Percentiles rank a stretch among this genome's conserved stretches.
phyloP scores from a whole-genome alignment of 2,888 invertebrate species.

The Bellardia pandia region DNA sequence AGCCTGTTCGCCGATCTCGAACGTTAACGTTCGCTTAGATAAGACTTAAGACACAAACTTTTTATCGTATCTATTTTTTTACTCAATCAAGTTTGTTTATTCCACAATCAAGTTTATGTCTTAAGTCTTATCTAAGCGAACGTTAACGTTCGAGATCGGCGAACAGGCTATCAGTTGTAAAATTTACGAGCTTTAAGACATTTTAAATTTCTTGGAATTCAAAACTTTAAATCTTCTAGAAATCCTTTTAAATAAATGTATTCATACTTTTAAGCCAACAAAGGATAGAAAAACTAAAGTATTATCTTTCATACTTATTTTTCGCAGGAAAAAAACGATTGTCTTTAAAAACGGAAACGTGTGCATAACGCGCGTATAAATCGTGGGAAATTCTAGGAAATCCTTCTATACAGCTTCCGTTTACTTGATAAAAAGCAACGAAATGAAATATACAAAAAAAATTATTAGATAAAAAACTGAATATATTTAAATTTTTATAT shows the following conservation, averaged over 20 bases:
- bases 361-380: slow-evolving; percentile 66
- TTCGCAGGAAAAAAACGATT: neutral
- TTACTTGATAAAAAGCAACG: slow-evolving; percentile 53
- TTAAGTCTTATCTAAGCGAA: too few relatives aligned
- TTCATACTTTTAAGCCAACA: slow-evolving; percentile 13
- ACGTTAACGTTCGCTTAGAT: too few relatives aligned
- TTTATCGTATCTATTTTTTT: too few relatives aligned
- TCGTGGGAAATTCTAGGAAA: slow-evolving; percentile 76
- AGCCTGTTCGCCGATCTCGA: too few relatives aligned
- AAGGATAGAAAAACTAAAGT: slow-evolving; percentile 6
- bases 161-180: too few relatives aligned
- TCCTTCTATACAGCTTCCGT: slow-evolving; percentile 73
- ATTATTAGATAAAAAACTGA: slow-evolving; percentile 43
- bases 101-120: too few relatives aligned
- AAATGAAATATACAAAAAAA: slow-evolving; percentile 4
- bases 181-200: too few relatives aligned
- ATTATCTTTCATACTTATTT: slow-evolving; percentile 47
- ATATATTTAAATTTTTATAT: slow-evolving; percentile 35
- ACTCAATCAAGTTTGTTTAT: too few relatives aligned
- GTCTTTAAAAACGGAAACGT: slow-evolving; percentile 59
- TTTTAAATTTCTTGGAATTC: neutral
- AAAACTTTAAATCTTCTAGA: neutral
- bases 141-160: too few relatives aligned
- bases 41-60: too few relatives aligned
- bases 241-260: neutral